These are phyloP conservation scores for Nemapogon koenigi DNA, from an alignment of 2,888 invertebrate species.

Conservation along the genomic window DNA sequence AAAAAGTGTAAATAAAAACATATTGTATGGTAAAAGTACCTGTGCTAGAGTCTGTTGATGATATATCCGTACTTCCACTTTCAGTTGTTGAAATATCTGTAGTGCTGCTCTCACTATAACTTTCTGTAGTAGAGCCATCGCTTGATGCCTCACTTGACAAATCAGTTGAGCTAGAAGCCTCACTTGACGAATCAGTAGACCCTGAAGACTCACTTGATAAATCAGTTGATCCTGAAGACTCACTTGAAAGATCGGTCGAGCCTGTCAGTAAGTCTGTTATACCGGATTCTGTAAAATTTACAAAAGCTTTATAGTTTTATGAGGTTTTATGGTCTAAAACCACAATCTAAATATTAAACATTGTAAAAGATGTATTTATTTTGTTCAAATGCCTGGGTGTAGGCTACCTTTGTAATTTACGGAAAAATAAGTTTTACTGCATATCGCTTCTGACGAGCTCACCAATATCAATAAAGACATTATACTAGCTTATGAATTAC, in stretches of 20 bases:
- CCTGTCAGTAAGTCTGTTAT: slow-evolving; percentile 14
- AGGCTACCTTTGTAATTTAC: too few relatives aligned
- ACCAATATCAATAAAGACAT: too few relatives aligned
- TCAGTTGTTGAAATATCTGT: slow-evolving; percentile 4
- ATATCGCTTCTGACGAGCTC: too few relatives aligned
- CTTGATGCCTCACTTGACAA: slow-evolving; percentile 2
- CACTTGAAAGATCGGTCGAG: slow-evolving; percentile 4
- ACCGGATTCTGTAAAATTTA: too few relatives aligned
- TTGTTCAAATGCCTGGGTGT: too few relatives aligned
- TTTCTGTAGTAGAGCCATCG: slow-evolving; percentile 5
- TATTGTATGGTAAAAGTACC: background rate
- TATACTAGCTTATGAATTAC: too few relatives aligned
- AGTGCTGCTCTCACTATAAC: background rate
- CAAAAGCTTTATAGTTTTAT: too few relatives aligned
- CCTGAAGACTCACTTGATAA: slow-evolving; percentile 3
- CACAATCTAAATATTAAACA: too few relatives aligned
- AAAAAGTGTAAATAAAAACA: too few relatives aligned
- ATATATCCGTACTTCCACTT: slow-evolving; percentile 7
- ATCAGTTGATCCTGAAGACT: slow-evolving; percentile 2
- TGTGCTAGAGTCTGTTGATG: slow-evolving; percentile 7
- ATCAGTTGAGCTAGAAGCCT: background rate
- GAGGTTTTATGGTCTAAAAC: too few relatives aligned
- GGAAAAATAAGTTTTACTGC: too few relatives aligned
- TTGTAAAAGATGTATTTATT: too few relatives aligned
- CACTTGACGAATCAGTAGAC: slow-evolving; percentile 4